Conservation (phyloP, 2,113 vertebrate species). For the Polypterus senegalus region DNA sequence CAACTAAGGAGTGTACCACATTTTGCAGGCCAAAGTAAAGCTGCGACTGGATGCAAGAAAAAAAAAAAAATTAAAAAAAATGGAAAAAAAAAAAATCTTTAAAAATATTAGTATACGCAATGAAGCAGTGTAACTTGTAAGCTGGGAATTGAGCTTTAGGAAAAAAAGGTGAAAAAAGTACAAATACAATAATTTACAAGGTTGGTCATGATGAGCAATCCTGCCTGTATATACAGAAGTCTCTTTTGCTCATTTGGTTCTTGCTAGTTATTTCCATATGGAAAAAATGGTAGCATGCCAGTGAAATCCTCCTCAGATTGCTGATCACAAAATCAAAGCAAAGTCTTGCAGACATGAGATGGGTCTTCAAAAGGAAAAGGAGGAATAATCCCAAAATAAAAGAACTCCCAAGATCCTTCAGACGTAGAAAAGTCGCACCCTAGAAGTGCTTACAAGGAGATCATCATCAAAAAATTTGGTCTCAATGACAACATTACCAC, state of each 20-base stretch:
- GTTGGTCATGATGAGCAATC: slow-evolving; percentile 31
- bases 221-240: slow-evolving; percentile 30
- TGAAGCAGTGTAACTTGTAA: slow-evolving; percentile 24
- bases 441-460: slow-evolving; percentile 96
- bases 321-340: slow-evolving; percentile 9
- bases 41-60: slow-evolving; percentile 7
- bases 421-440: slow-evolving; percentile 95
- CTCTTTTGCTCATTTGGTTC: slow-evolving; percentile 19
- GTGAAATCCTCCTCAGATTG: slow-evolving; percentile 8
- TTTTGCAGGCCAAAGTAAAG: slow-evolving; percentile 19
- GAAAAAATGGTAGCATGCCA: slow-evolving; percentile 15
- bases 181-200: slow-evolving; percentile 31
- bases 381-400: slow-evolving; percentile 6
- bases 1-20: slow-evolving; percentile 32
- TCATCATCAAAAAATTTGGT: slow-evolving; percentile 96
- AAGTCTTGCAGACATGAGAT: slow-evolving; percentile 18
- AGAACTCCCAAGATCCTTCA: slow-evolving; percentile 46
- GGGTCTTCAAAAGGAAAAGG: slow-evolving; percentile 18
- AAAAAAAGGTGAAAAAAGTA: slow-evolving; percentile 20
- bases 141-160: slow-evolving; percentile 11
- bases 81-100: slow-evolving; percentile 16
- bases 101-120: slow-evolving; percentile 19
- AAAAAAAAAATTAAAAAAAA: neutral
- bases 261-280: slow-evolving; percentile 12
- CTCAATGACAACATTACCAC: slow-evolving; percentile 97